Evolutionary conservation across 1,140 invertebrate species (phyloP).

Genomic region (Magallana angulata): DNA sequence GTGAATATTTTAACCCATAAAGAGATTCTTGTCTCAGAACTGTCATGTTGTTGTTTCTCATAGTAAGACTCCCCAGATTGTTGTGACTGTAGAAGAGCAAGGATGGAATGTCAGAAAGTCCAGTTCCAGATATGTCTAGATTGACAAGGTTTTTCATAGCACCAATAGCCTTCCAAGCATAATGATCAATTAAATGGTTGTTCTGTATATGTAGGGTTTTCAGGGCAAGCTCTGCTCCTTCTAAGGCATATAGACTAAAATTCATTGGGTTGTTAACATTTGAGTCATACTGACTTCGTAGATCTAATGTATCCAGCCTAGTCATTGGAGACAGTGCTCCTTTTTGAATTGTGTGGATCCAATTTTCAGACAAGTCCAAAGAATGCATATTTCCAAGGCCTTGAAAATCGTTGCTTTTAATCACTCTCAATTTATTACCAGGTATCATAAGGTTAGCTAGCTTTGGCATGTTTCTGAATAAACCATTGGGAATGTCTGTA

Average conservation of each 20-base stretch:
- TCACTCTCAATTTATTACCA: conserved; percentile 91
- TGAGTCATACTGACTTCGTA: conserved; percentile 55
- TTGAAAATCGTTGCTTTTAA: conserved; percentile 86
- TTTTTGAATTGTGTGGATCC: conserved; percentile 57
- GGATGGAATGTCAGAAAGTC: conserved; percentile 60
- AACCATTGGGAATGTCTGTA: conserved; percentile 87
- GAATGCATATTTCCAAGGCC: conserved; percentile 56
- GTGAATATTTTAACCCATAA: conserved; percentile 59
- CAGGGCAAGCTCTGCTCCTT: conserved; percentile 56
- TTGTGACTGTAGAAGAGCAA: conserved; percentile 57
- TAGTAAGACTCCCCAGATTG: conserved; percentile 56
- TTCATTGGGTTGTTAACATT: conserved; percentile 40
- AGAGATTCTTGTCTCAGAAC: conserved; percentile 55
- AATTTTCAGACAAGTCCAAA: conserved; percentile 64
- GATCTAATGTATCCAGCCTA: conserved; percentile 55
- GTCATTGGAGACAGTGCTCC: conserved; percentile 59
- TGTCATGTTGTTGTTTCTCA: conserved; percentile 62
- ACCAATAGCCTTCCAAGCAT: conserved; percentile 61
- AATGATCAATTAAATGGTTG: conserved; percentile 41
- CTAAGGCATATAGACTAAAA: conserved; percentile 46
- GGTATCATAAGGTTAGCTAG: conserved; percentile 93
- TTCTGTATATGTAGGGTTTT: conserved; percentile 58
- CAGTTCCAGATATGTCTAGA: conserved; percentile 54
- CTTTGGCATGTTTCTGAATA: conserved; percentile 89
- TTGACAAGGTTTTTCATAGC: conserved; percentile 53